Base-by-base conservation (phyloP, 2,113 vertebrate genomes). In the Panurus biarmicus region DNA sequence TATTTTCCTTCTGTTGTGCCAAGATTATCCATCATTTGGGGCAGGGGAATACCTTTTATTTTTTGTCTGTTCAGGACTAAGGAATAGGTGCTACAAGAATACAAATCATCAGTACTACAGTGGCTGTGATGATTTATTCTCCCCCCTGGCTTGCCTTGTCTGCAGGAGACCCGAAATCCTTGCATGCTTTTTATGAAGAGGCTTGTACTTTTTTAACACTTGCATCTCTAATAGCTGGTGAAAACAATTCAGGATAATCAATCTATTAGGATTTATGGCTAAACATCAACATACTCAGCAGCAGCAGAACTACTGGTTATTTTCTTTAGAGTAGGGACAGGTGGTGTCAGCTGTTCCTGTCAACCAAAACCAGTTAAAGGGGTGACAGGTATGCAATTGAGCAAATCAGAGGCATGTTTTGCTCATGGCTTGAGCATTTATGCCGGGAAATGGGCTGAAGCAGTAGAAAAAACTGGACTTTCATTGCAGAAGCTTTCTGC, bases 11-110 rank as follows among this genome's bases (percentile, higher is more conserved):
- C 76, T 76, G n/a, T 92, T 87, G 60, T 74, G 87, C 79, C 89
- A 90, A 88, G 72, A 90, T 80, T 73, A 95, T 90, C 93, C 79
- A 94, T 95, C 80, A 92, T 83, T 38, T 84, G 57, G 80, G 86
- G 57, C 51, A 87, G 14, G 61, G 84, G 84, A 95, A 95, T 91
- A 83, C 44, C 76, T 94, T 90, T 80, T 94, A 80, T 90, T 89
- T 71, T 62, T 51, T 81, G 69, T 76, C 73, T 84, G 56, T 61
- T 92, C 36, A 69, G 47, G 56, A 77, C 60, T 67, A 80, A 81
- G 42, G 54, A 83, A 66, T 69, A 66, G 57, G 38, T 77, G 64
- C 89, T 91, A 60, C 64, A 74, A 54, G 69, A 94, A 95, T 73
- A 95, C 64, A 95, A 89, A 94, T 92, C 66, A 93, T 40, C 47